Base-by-base conservation (phyloP, 2,888 invertebrate species). In the Cistogaster globosa region DNA sequence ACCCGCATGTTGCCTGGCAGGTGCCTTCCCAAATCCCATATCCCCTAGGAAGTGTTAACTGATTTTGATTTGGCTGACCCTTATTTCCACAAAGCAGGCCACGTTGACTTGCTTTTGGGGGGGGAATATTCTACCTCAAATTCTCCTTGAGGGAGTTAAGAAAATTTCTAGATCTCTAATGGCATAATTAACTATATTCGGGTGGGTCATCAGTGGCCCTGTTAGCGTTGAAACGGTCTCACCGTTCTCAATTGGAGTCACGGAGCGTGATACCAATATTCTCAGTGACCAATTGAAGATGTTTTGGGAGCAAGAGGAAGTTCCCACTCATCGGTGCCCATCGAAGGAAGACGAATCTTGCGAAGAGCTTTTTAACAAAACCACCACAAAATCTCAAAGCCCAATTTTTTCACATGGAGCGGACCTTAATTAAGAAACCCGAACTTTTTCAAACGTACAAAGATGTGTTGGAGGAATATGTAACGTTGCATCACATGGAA, bases 191-290 rank as follows among this genome's bases (percentile, higher is more conserved):
- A 69, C 75, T 5, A 82, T 82, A 5, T 82, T 76, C 32, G 74
- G 60, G 6, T 79, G 79, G 72, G n/a, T 74, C 14, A 26, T 80
- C n/a, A 80, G 74, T 60, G 81, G 57, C 6, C 69, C 81, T 20
- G 2, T 82, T n/a, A 12, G 9, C 48, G 42, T 16, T 42, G 36
- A 68, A 18, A 20, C 22, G 8, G n/a, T 57, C 14, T 57, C 71
- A 0, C 20, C 77, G 14, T 83, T 83, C 18, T 72, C 72, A 14
- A 67, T 72, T 20, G 55, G 20, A 42, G 58, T 53, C 2, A 18
- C 18, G 6, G 77, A n/a, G n/a, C n/a, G n/a, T n/a, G n/a, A n/a
- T n/a, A n/a, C n/a, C n/a, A 83, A 68, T 22, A 4, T n/a, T 7
- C 26, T 9, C 36, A 36, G n/a, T 4, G n/a, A n/a, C n/a, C n/a